phyloP scores from a whole-genome alignment of 2,888 invertebrate species.

The Trissonchulus sp. region DNA sequence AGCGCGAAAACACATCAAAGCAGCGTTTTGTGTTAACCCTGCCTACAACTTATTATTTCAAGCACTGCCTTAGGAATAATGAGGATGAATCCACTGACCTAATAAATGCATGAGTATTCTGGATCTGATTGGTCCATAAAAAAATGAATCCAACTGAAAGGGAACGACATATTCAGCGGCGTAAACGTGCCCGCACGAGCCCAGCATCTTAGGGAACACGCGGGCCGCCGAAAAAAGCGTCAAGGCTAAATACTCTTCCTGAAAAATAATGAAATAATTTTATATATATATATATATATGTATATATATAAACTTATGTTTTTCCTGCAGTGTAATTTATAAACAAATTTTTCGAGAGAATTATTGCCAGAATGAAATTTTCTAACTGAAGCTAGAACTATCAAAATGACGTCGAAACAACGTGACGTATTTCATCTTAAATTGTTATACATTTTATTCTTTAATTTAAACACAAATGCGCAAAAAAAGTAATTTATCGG shows the following conservation, averaged over 20 bases:
- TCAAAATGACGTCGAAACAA: too few species aligned
- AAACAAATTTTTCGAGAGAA: too few species aligned
- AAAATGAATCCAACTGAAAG: conserved; percentile 43
- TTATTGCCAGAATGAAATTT: too few species aligned
- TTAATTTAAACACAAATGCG: too few species aligned
- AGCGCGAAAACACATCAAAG: too few species aligned
- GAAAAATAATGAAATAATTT: background rate
- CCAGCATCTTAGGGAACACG: conserved; percentile 49
- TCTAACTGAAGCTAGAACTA: too few species aligned
- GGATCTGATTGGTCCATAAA: conserved; percentile 49
- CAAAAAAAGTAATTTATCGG: too few species aligned
- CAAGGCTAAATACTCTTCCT: conserved; percentile 45
- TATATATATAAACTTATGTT: background rate
- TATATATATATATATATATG: background rate
- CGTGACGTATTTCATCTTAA: too few species aligned
- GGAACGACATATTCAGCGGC: conserved; percentile 52
- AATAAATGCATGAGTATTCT: conserved; percentile 51
- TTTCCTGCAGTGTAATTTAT: too few species aligned
- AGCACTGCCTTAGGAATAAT: background rate
- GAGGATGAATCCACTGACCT: background rate
- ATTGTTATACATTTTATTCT: too few species aligned
- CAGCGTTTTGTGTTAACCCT: too few species aligned
- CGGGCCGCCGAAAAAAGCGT: conserved; percentile 45
- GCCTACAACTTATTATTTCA: too few species aligned
- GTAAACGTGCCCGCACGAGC: conserved; percentile 57